Conservation (phyloP, 1,140 invertebrate genomes). For the Phortica variegata region DNA sequence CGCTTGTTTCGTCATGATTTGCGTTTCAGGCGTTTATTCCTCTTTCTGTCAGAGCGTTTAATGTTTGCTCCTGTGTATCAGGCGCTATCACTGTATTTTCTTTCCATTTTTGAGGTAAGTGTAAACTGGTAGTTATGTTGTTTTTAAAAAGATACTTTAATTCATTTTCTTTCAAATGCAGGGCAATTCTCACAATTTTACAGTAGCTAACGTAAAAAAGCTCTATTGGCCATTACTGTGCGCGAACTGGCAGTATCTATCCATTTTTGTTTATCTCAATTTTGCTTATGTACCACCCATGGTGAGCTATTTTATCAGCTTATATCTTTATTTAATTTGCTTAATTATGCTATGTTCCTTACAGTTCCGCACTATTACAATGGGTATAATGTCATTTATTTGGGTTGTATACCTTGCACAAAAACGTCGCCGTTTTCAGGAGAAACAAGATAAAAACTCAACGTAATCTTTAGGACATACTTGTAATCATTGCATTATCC, state of each 20-base stretch:
- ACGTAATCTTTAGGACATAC: not conserved
- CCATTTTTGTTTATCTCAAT: conserved; percentile 70
- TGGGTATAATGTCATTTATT: conserved; percentile 68
- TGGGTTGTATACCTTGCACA: conserved; percentile 71
- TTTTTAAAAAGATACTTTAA: not conserved
- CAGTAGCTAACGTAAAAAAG: conserved; percentile 62
- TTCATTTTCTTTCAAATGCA: conserved; percentile 23
- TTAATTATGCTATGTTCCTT: conserved; percentile 2
- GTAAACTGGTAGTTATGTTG: not conserved
- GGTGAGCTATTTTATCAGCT: conserved; percentile 58
- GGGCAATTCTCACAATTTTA: conserved; percentile 66
- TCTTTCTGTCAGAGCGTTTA: conserved; percentile 67
- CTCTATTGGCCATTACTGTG: conserved; percentile 65
- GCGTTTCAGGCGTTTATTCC: conserved; percentile 41
- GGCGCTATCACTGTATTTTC: conserved; percentile 67
- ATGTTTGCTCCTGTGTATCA: conserved; percentile 70
- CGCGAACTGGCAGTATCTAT: conserved; percentile 73
- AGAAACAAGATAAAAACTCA: conserved; percentile 20
- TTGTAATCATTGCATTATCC: too few species aligned
- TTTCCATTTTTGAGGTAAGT: conserved; percentile 67
- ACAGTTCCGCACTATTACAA: conserved; percentile 67
- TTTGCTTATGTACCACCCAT: conserved; percentile 70
- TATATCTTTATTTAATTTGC: not conserved
- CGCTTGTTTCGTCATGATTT: conserved; percentile 46
- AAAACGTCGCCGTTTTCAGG: conserved; percentile 56